phyloP scores from a whole-genome alignment of 2,797 vertebrate species.

The Taenioides sp. region DNA sequence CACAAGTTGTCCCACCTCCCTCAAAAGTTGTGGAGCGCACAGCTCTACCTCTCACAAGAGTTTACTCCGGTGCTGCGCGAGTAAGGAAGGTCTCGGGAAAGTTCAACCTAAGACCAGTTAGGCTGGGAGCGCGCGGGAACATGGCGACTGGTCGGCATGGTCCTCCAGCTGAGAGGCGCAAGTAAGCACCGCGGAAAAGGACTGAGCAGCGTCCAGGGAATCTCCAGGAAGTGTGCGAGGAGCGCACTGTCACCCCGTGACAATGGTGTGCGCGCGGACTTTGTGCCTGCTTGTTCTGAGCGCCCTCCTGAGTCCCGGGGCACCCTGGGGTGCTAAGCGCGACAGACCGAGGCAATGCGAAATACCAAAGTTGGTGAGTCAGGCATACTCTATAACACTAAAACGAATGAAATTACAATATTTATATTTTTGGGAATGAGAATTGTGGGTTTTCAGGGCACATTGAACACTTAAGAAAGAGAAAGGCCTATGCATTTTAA shows the following conservation, averaged over 20 bases:
- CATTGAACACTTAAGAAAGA: slow-evolving; percentile 33
- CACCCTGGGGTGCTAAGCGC: slow-evolving; percentile 76
- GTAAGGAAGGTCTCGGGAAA: slow-evolving; percentile 22
- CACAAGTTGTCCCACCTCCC: slow-evolving; percentile 69
- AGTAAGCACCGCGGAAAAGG: slow-evolving; percentile 62
- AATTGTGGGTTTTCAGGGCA: no score
- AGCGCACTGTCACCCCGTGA: slow-evolving; percentile 69
- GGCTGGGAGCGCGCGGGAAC: slow-evolving; percentile 61
- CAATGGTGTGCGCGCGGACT: slow-evolving; percentile 77
- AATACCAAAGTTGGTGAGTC: slow-evolving; percentile 86
- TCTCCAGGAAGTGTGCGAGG: slow-evolving; percentile 28
- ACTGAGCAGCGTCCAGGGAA: slow-evolving; percentile 21
- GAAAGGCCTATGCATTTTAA: slow-evolving; percentile 35
- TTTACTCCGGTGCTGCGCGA: slow-evolving; percentile 36
- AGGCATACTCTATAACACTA: slow-evolving; percentile 45
- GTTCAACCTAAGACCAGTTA: slow-evolving; percentile 12
- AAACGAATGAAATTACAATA: no score
- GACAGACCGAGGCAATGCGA: slow-evolving; percentile 82
- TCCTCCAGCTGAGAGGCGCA: slow-evolving; percentile 63
- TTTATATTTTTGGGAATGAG: no score
- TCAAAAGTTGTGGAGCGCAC: slow-evolving; percentile 71
- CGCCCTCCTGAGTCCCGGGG: slow-evolving; percentile 75
- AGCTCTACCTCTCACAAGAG: slow-evolving; percentile 61
- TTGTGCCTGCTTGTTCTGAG: slow-evolving; percentile 80
- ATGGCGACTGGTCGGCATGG: slow-evolving; percentile 82